These are phyloP conservation scores for Ahaetulla prasina DNA, from an alignment of 2,113 vertebrate species.

Conservation along the genomic window DNA sequence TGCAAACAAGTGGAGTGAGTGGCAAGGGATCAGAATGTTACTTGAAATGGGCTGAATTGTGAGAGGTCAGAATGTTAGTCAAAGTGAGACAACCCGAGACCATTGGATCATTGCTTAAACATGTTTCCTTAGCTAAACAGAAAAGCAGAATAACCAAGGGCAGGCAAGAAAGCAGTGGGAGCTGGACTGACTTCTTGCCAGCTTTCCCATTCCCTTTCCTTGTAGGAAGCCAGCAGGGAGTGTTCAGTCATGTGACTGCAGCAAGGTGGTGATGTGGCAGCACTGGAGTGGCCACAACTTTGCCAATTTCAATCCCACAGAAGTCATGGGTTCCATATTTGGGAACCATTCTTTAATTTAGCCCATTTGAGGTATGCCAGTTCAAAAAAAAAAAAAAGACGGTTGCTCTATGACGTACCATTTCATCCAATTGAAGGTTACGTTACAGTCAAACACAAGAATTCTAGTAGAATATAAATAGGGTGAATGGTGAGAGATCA, in stretches of 20 bases:
- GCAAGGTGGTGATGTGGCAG: no score
- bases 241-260: no score
- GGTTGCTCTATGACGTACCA: not conserved
- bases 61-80: not conserved
- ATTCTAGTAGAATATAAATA: not conserved
- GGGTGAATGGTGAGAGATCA: not conserved
- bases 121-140: not conserved
- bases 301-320: no score
- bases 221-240: not conserved
- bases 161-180: not conserved
- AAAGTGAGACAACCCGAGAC: not conserved
- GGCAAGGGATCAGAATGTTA: not conserved
- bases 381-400: no score
- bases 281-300: no score
- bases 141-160: not conserved
- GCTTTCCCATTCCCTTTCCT: not conserved
- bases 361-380: not conserved
- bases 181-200: not conserved
- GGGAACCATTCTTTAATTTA: no score
- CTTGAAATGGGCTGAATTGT: not conserved
- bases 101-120: not conserved
- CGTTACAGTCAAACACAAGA: not conserved
- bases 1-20: not conserved
- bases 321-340: no score
- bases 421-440: not conserved